phyloP scores from a whole-genome alignment of 2,113 vertebrate species.

The Rhineura floridana region DNA sequence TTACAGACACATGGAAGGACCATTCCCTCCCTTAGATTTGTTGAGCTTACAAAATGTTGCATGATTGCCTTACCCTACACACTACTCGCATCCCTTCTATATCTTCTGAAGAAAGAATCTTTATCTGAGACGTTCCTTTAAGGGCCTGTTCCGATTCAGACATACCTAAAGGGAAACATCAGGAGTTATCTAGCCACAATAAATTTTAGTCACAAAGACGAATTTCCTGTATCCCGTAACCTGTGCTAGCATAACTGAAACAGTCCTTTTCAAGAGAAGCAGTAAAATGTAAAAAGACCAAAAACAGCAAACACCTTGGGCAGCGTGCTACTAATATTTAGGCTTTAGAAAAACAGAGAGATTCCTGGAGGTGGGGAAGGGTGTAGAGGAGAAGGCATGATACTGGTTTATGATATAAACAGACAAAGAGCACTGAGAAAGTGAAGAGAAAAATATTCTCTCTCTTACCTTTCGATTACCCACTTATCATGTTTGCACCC shows the following conservation, averaged over 20 bases:
- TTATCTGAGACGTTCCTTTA: conserved; percentile 98
- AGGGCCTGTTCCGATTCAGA: conserved; percentile 96
- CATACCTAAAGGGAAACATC: conserved; percentile 82
- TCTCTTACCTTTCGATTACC: neutral
- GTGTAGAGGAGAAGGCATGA: too few relatives aligned
- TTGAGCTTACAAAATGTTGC: neutral
- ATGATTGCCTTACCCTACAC: conserved; percentile 81
- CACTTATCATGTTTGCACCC: neutral
- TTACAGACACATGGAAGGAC: neutral
- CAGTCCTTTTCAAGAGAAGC: neutral
- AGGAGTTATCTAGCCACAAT: neutral
- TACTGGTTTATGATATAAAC: neutral
- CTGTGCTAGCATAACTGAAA: neutral
- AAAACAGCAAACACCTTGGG: neutral
- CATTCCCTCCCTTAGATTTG: neutral
- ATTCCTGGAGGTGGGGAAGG: neutral
- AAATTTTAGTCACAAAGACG: neutral
- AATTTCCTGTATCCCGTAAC: neutral
- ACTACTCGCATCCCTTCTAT: conserved; percentile 95
- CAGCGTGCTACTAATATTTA: neutral
- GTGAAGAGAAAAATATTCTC: neutral
- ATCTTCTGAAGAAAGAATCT: conserved; percentile 91
- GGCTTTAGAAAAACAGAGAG: neutral
- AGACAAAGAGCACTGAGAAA: neutral
- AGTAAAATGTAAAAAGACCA: neutral